These are phyloP conservation scores for Rhagologus leucostigma DNA, from an alignment of 2,113 vertebrate species.

Conservation along the genomic window DNA sequence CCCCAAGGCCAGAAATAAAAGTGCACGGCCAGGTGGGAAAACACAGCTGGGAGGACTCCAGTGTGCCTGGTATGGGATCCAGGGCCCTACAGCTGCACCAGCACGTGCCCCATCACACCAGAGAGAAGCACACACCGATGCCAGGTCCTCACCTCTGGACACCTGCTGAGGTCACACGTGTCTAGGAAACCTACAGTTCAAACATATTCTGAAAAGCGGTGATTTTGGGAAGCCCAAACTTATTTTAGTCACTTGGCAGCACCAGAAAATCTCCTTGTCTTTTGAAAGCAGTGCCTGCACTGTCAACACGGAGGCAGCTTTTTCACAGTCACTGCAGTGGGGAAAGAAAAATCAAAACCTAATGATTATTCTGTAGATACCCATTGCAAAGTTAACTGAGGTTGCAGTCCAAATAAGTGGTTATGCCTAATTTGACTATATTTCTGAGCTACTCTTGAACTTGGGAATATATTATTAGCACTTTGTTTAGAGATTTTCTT, in stretches of 20 bases:
- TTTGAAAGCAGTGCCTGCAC: not conserved
- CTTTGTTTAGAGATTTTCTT: not conserved
- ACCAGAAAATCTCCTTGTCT: not conserved
- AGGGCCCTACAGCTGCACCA: not conserved
- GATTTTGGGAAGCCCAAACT: not conserved
- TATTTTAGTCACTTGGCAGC: not conserved
- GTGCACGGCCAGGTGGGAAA: rapidly evolving
- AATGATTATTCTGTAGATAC: not conserved
- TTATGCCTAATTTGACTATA: not conserved
- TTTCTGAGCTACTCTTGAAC: not conserved
- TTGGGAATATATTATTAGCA: not conserved
- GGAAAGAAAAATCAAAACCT: not conserved
- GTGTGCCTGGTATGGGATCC: rapidly evolving
- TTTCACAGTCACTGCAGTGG: not conserved
- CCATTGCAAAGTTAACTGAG: not conserved
- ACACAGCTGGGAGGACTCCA: rapidly evolving
- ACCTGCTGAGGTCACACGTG: rapidly evolving
- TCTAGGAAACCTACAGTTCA: not conserved
- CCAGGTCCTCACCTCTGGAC: not conserved
- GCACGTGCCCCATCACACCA: rapidly evolving
- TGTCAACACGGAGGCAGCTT: rapidly evolving
- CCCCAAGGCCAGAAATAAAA: not conserved
- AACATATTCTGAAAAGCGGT: not conserved
- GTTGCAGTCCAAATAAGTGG: not conserved
- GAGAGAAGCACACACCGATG: rapidly evolving